Conservation (phyloP, 2,888 invertebrate species). For the Temnothorax rugatulus region DNA sequence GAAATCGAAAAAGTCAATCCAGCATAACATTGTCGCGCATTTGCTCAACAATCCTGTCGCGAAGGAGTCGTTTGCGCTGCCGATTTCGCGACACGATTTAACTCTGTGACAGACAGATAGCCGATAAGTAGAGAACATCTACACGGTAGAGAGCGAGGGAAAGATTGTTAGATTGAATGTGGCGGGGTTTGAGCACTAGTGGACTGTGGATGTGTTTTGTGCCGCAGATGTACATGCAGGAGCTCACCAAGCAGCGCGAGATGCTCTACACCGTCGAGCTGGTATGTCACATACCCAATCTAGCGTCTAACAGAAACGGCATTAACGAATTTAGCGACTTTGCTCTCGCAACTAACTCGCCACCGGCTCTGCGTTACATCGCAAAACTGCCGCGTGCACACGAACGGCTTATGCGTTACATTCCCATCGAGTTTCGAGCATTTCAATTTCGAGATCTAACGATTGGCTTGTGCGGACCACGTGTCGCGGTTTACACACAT, state of each 20-base stretch:
- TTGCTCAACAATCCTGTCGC: constrained; percentile 31
- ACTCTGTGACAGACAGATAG: constrained; percentile 20
- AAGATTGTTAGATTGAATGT: constrained; percentile 82
- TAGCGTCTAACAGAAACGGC: constrained; percentile 72
- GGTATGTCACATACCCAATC: constrained; percentile 89
- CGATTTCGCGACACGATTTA: constrained; percentile 37
- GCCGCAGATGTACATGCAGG: constrained; percentile 95
- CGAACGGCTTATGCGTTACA: constrained; percentile 30
- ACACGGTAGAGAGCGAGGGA: constrained; percentile 62
- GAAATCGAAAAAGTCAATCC: constrained; percentile 13
- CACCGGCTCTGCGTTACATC: constrained; percentile 45
- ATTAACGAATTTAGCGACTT: constrained; percentile 40
- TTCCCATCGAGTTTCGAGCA: neutral
- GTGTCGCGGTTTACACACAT: neutral
- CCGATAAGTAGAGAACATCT: constrained; percentile 35
- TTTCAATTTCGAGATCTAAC: constrained; percentile 6
- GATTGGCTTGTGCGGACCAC: neutral
- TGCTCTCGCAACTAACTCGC: constrained; percentile 47
- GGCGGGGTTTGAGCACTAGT: constrained; percentile 84
- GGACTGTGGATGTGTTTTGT: constrained; percentile 86
- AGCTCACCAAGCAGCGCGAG: constrained; percentile 95
- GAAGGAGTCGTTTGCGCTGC: neutral
- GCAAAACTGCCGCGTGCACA: constrained; percentile 22
- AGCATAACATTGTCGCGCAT: constrained; percentile 18
- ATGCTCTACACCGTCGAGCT: constrained; percentile 94